These are phyloP conservation scores for Cantharis rustica DNA, from an alignment of 2,888 invertebrate genomes.

Conservation along the genomic window DNA sequence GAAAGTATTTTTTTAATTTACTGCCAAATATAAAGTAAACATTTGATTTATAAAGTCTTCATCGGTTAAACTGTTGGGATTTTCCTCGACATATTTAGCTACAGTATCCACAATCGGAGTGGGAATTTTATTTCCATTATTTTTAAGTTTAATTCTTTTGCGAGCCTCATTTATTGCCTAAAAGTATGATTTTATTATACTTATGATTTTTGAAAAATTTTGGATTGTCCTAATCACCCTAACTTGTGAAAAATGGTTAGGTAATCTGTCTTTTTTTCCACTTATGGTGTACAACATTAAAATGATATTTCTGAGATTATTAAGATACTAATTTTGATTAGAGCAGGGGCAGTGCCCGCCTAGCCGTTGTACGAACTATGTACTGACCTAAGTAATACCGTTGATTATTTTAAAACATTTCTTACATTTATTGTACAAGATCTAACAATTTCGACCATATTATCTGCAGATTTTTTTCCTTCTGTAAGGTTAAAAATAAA, in stretches of 20 bases:
- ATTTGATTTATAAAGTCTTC: constrained; percentile 41
- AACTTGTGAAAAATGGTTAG: too few relatives aligned
- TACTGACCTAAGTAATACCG: neutral
- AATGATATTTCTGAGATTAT: too few relatives aligned
- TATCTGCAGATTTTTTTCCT: neutral
- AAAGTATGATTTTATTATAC: too few relatives aligned
- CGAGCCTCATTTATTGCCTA: constrained; percentile 3
- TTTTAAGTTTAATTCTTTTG: constrained; percentile 1
- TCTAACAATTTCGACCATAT: neutral
- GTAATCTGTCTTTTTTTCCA: too few relatives aligned
- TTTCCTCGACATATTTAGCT: constrained; percentile 33
- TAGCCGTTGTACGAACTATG: too few relatives aligned
- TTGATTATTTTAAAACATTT: neutral
- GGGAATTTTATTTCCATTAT: neutral
- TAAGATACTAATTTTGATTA: too few relatives aligned
- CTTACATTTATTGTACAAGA: neutral
- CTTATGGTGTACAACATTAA: too few relatives aligned
- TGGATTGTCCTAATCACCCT: neutral
- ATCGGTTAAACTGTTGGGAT: constrained; percentile 34
- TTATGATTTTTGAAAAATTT: too few relatives aligned
- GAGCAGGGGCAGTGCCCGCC: too few relatives aligned
- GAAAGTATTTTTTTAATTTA: constrained; percentile 29
- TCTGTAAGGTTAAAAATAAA: constrained; percentile 17
- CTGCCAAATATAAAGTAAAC: constrained; percentile 41
- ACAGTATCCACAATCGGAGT: constrained; percentile 39